Conservation (phyloP, 2,888 invertebrate species). For the Chrysodeixis includens region DNA sequence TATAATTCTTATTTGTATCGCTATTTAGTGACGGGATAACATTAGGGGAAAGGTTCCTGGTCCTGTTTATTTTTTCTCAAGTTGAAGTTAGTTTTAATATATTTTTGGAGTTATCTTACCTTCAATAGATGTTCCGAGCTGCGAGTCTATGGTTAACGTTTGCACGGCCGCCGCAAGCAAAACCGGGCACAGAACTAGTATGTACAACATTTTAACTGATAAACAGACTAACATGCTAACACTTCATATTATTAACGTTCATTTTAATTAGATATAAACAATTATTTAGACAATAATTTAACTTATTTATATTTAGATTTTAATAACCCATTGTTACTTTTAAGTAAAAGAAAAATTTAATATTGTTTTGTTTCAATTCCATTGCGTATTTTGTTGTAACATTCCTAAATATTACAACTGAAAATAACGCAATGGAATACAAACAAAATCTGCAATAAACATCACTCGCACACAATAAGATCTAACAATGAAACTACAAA, state of each 20-base stretch:
- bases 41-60: too few species aligned
- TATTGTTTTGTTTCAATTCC: slow-evolving; percentile 7
- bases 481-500: slow-evolving; percentile 22
- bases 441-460: neutral
- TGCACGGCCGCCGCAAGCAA: slow-evolving; percentile 79
- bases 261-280: slow-evolving; percentile 26
- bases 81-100: too few species aligned
- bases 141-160: slow-evolving; percentile 83
- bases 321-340: slow-evolving; percentile 30
- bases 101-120: slow-evolving; percentile 70
- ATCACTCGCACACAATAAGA: slow-evolving; percentile 24
- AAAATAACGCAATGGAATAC: slow-evolving; percentile 27
- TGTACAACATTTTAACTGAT: slow-evolving; percentile 76
- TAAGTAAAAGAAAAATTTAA: neutral
- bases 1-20: too few species aligned
- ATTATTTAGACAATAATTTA: slow-evolving; percentile 7
- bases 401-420: neutral
- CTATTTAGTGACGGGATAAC: too few species aligned
- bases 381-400: slow-evolving; percentile 17
- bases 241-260: slow-evolving; percentile 38
- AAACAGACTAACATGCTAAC: slow-evolving; percentile 63
- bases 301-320: slow-evolving; percentile 32
- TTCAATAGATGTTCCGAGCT: slow-evolving; percentile 84
- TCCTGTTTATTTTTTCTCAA: too few species aligned
- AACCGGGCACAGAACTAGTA: slow-evolving; percentile 80